Evolutionary conservation across 2,113 vertebrate species (phyloP), one percentile per base, ranked within the genome.

Genomic region (Caranx melampygus): DNA sequence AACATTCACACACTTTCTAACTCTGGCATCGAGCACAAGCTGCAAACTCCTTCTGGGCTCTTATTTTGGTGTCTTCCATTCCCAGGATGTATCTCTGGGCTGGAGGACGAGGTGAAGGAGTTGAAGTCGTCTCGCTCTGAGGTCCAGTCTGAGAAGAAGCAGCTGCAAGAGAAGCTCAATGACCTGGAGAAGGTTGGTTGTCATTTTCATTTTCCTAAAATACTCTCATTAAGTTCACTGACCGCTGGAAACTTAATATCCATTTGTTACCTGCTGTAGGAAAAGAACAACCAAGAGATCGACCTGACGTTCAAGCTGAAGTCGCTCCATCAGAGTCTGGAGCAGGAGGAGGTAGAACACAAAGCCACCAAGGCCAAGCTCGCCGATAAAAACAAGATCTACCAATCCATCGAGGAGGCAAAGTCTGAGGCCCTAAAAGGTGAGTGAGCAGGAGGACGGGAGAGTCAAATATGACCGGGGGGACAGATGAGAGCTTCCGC

Each of bases 221-320:
- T 54, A 21, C 20, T 33, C 26, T 5, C 6, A 21, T 62, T 58
- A 16, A 65, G 42, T n/a, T 47, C 26, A 11, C 16, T 15, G 21
- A 15, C 18, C 26, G n/a, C 3, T 7, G 14, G 0, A 37, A 73
- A 26, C 20, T 45, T 20, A 69, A 75, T n/a, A 11, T 26, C 20
- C 26, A 3, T 37, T 42, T 52, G 52, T 88, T 52, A 82, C 37
- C 81, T 1, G 26, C 6, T 87, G 63, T 75, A 99, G 98, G 97
- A 97, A 88, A 98, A 97, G 87, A 97, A 92, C 93, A 99, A 97
- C 85, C 96, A 97, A 93, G 98, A 98, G 94, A 99, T 99, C 67
- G 96, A 99, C 79, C 94, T 97, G 94, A 98, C 96, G 0, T 99
- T 98, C 81, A 97, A 97, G 91, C 95, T 99, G 52, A 99, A 97